Conservation (phyloP, 2,113 vertebrate species). For the Ornithorhynchus anatinus region DNA sequence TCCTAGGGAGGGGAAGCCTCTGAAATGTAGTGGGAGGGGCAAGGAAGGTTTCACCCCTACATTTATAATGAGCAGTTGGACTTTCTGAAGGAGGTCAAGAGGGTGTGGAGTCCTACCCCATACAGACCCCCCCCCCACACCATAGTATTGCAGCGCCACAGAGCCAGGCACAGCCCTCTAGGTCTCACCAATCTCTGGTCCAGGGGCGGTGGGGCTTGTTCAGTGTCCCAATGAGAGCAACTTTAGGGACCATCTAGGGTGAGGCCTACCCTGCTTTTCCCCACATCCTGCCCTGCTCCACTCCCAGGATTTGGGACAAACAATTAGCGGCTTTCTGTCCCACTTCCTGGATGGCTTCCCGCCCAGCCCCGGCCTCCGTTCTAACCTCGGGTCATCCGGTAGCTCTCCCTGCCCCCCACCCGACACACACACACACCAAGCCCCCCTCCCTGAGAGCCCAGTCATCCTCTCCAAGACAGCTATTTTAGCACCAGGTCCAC, state of each 20-base stretch:
- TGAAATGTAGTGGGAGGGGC: too few relatives aligned
- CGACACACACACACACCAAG: too few relatives aligned
- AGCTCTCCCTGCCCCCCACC: too few relatives aligned
- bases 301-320: conserved; percentile 50
- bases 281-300: background rate
- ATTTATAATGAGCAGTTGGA: too few relatives aligned
- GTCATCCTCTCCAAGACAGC: conserved; percentile 29
- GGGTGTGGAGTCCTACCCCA: background rate
- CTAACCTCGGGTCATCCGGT: conserved; percentile 17
- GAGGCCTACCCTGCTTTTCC: background rate
- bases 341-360: conserved; percentile 59
- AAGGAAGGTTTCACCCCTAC: too few relatives aligned
- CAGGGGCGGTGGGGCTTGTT: too few relatives aligned
- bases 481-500: background rate
- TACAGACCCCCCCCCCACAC: background rate
- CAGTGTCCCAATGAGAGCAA: background rate
- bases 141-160: background rate
- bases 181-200: background rate
- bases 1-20: too few relatives aligned
- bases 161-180: background rate
- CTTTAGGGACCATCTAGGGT: background rate
- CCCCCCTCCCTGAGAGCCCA: conserved; percentile 21
- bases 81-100: too few relatives aligned
- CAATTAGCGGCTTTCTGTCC: conserved; percentile 43
- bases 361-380: conserved; percentile 21